phyloP scores from a whole-genome alignment of 2,797 vertebrate species.

The Melopsittacus undulatus region DNA sequence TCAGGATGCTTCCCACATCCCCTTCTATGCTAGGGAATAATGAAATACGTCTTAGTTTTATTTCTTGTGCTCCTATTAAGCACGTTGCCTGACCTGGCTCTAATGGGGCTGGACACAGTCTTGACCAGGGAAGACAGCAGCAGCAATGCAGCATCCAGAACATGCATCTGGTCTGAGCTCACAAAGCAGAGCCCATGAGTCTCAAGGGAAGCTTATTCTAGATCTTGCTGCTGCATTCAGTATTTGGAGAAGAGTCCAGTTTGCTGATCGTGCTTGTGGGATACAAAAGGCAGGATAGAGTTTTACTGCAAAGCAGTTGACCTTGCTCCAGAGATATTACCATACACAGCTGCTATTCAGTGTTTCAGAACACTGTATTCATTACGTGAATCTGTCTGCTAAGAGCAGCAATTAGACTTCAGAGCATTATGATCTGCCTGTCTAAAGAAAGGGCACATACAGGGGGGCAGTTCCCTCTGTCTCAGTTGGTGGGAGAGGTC shows the following conservation, averaged over 20 bases:
- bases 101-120: neutral
- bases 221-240: neutral
- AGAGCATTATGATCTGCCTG: neutral
- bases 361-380: slow-evolving; percentile 23
- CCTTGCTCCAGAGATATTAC: slow-evolving; percentile 32
- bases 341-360: slow-evolving; percentile 43
- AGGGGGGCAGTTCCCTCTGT: neutral
- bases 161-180: neutral
- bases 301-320: slow-evolving; percentile 53
- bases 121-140: neutral
- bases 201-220: neutral
- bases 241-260: neutral
- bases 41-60: neutral
- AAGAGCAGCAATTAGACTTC: slow-evolving; percentile 31
- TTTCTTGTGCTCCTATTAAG: neutral
- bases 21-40: neutral
- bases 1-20: neutral
- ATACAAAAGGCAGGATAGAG: slow-evolving; percentile 43
- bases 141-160: neutral
- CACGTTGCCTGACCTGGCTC: neutral
- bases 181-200: neutral
- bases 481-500: neutral
- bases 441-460: neutral
- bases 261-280: slow-evolving; percentile 33
- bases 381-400: slow-evolving; percentile 1